phyloP scores from a whole-genome alignment of 1,140 invertebrate species.

The Drosophila mauritiana region DNA sequence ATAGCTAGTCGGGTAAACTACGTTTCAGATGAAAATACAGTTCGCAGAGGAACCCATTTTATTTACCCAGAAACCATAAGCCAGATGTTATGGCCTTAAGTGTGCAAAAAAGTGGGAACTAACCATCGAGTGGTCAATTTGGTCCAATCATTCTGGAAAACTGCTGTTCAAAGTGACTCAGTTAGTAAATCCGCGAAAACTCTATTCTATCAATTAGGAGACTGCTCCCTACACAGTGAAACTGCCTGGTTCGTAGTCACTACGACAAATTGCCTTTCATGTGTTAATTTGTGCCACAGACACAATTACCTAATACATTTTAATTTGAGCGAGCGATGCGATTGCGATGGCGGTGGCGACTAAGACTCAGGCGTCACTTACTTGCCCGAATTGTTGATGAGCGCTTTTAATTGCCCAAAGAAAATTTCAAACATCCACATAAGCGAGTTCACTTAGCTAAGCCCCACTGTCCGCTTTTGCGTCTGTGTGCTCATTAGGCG shows the following conservation, averaged over 20 bases:
- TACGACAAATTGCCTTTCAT: slow-evolving; percentile 72
- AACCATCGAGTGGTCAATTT: neutral
- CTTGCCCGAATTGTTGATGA: slow-evolving; percentile 25
- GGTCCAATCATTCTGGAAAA: slow-evolving; percentile 13
- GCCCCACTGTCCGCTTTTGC: slow-evolving; percentile 16
- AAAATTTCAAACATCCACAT: slow-evolving; percentile 46
- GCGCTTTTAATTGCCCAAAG: slow-evolving; percentile 44
- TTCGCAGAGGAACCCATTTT: too few relatives aligned
- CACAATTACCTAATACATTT: slow-evolving; percentile 82
- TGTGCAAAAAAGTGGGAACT: too few relatives aligned
- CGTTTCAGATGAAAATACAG: too few relatives aligned
- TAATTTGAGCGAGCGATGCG: slow-evolving; percentile 63
- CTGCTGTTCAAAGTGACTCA: slow-evolving; percentile 7
- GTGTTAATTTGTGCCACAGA: slow-evolving; percentile 82
- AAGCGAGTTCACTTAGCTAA: slow-evolving; percentile 46
- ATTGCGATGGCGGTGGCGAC: slow-evolving; percentile 40
- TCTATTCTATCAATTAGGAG: neutral
- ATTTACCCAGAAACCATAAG: too few relatives aligned
- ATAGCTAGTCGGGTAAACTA: too few relatives aligned
- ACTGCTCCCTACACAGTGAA: slow-evolving; percentile 10
- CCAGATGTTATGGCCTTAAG: too few relatives aligned
- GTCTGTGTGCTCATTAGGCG: slow-evolving; percentile 51
- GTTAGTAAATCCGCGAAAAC: too few relatives aligned
- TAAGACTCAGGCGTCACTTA: slow-evolving; percentile 19
- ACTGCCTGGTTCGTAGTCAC: slow-evolving; percentile 4